Percentiles rank a stretch among this genome's conserved stretches.
Conservation (phyloP, 2,797 vertebrate genomes). For the Acanthurus lineatus region DNA sequence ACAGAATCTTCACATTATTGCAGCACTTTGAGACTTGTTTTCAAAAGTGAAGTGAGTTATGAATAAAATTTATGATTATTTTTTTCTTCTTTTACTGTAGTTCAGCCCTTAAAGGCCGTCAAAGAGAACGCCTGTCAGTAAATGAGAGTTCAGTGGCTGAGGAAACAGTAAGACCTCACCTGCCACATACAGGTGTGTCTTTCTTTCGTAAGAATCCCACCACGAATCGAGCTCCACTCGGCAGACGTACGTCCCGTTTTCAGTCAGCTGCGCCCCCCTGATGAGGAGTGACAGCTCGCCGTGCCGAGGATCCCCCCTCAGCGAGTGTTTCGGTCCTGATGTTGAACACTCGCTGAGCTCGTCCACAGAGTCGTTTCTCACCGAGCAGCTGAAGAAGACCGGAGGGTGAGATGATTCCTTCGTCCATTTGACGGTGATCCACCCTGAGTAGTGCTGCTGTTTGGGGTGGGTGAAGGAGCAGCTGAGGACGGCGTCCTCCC, state of each 20-base stretch:
- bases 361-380: not conserved
- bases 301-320: conserved; percentile 22
- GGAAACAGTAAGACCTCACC: conserved; percentile 9
- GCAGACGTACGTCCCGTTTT: conserved; percentile 15
- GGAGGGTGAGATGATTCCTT: fast-evolving
- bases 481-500: conserved; percentile 42
- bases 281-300: conserved; percentile 37
- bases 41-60: no score
- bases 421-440: not conserved
- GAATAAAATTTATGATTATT: no score
- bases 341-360: fast-evolving
- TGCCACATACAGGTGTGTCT: not conserved
- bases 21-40: no score
- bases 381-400: not conserved
- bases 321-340: fast-evolving
- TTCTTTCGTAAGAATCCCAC: fast-evolving
- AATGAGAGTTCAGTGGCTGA: no score
- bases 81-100: no score
- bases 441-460: not conserved
- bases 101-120: no score
- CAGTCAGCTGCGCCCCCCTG: not conserved
- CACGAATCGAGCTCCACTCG: not conserved
- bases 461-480: conserved; percentile 19
- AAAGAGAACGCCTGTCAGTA: no score
- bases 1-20: no score